These are phyloP conservation scores for Tursiops truncatus DNA, from an alignment of 2,113 vertebrate species.

Conservation along the genomic window DNA sequence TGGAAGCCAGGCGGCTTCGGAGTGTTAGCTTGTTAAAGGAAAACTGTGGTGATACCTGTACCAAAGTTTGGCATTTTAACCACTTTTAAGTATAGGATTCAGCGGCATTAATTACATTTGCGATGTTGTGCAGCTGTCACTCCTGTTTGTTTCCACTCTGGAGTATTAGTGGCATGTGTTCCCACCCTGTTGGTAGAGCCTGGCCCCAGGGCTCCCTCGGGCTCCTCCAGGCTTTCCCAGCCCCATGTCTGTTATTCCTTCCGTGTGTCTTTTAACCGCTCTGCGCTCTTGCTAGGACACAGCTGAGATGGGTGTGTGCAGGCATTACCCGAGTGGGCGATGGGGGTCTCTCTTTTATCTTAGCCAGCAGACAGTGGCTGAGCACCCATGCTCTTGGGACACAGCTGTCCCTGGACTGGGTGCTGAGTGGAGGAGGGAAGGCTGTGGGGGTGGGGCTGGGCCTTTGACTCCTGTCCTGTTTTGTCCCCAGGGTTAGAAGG, in stretches of 20 bases:
- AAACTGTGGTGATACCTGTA: accelerated
- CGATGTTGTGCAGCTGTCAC: accelerated
- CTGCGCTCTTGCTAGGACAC: neutral
- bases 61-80: accelerated
- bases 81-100: neutral
- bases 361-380: neutral
- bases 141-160: too few species aligned
- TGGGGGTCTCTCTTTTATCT: neutral
- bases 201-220: neutral
- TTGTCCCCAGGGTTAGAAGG: neutral
- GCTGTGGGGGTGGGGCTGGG: accelerated
- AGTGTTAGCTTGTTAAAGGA: neutral
- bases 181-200: neutral
- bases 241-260: neutral
- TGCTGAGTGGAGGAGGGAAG: too few species aligned
- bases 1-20: neutral
- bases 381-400: neutral
- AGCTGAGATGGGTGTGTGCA: accelerated
- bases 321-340: accelerated
- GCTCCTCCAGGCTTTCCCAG: neutral
- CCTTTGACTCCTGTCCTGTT: neutral
- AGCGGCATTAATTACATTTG: neutral
- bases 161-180: neutral
- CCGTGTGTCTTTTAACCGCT: accelerated
- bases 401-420: neutral